Conservation (phyloP, 2,888 invertebrate species). For the Antitype chi region DNA sequence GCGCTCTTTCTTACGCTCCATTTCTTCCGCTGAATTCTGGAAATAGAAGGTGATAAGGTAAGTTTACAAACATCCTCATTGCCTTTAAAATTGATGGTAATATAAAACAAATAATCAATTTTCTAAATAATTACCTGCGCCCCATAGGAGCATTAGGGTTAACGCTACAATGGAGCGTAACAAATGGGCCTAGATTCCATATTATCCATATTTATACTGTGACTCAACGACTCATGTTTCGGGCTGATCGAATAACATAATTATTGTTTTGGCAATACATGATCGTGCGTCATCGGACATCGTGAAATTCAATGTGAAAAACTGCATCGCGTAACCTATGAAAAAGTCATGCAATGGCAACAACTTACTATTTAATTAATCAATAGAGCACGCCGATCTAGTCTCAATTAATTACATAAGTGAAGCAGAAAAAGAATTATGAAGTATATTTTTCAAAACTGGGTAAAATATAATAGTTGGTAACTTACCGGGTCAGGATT, state of each 20-base stretch:
- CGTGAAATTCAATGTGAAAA: no score
- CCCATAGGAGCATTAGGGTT: no score
- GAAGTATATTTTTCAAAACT: not conserved
- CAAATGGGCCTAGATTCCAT: no score
- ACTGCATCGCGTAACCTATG: not conserved
- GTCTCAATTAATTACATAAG: slow-evolving; percentile 12
- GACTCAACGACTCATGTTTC: not conserved
- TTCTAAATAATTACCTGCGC: no score
- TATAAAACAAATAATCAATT: not conserved
- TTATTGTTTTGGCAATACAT: not conserved
- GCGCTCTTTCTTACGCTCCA: slow-evolving; percentile 97
- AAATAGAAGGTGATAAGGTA: slow-evolving; percentile 20
- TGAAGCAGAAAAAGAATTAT: slow-evolving; percentile 2
- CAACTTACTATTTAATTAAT: slow-evolving; percentile 13
- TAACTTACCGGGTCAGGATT: slow-evolving; percentile 84
- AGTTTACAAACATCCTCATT: not conserved
- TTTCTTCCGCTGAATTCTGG: slow-evolving; percentile 96
- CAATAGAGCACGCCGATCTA: slow-evolving; percentile 6
- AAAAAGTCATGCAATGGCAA: not conserved
- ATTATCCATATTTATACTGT: no score
- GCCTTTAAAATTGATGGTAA: not conserved
- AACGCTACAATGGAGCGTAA: no score
- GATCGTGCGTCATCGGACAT: not conserved
- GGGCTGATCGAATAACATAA: not conserved
- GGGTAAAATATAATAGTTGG: not conserved